Evolutionary conservation across 2,888 invertebrate species (phyloP).

Genomic region (Cybosia mesomella): DNA sequence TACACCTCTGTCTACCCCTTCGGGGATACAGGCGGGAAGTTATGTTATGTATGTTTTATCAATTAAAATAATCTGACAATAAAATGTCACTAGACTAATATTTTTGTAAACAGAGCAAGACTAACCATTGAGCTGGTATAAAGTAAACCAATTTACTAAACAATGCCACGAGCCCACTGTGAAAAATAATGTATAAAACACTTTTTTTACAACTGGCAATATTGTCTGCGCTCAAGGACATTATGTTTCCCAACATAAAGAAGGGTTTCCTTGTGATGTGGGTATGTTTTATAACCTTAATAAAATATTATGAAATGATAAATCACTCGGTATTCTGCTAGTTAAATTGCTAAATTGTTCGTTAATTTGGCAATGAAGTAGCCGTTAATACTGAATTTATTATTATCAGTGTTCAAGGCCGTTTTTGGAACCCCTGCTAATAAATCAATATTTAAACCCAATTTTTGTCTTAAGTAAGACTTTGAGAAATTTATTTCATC

Average conservation of each 20-base stretch:
- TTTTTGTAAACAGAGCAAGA: constrained; percentile 39
- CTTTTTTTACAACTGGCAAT: constrained; percentile 61
- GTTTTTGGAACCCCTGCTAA: constrained; percentile 26
- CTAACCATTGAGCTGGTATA: constrained; percentile 45
- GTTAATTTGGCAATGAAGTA: constrained; percentile 64
- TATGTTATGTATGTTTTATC: too few species aligned
- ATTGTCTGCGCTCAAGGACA: constrained; percentile 65
- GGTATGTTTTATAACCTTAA: constrained; percentile 74
- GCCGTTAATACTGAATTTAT: constrained; percentile 53
- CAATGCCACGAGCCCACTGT: constrained; percentile 50
- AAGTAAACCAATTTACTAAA: constrained; percentile 55
- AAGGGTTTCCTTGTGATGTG: constrained; percentile 65
- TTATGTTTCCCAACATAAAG: constrained; percentile 66
- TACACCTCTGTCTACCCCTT: too few species aligned
- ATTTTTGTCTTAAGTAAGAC: constrained; percentile 42
- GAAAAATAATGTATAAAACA: constrained; percentile 50
- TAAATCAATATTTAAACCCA: constrained; percentile 48
- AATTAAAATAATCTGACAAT: not conserved
- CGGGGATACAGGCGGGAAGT: too few species aligned
- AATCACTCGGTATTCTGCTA: constrained; percentile 72
- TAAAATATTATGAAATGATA: constrained; percentile 77
- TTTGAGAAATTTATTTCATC: constrained; percentile 42
- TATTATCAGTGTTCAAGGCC: constrained; percentile 34
- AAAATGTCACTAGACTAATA: constrained; percentile 22
- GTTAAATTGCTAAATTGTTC: constrained; percentile 62